Percentiles rank a stretch among this genome's conserved stretches.
phyloP scores from a whole-genome alignment of 2,797 vertebrate genomes.

The Chiloscyllium punctatum region DNA sequence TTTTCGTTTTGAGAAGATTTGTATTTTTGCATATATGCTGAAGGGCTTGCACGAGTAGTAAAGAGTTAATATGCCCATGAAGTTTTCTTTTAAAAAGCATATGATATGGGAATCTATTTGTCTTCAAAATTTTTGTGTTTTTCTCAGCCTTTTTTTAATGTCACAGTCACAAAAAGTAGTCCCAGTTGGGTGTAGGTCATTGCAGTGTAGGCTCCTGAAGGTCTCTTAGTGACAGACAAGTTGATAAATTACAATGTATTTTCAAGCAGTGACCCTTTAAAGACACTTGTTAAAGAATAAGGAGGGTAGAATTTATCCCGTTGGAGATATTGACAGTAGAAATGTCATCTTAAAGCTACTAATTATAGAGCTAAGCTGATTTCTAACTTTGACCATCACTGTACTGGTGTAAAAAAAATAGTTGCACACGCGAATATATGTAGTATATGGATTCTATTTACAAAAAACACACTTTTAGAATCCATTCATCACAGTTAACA shows the following conservation, averaged over 20 bases:
- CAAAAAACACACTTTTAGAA: neutral
- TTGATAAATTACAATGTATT: constrained; percentile 54
- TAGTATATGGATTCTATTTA: neutral
- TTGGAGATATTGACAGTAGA: constrained; percentile 48
- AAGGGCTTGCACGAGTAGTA: neutral
- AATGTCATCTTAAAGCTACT: constrained; percentile 42
- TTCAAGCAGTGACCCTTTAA: constrained; percentile 53
- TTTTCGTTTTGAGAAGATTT: neutral
- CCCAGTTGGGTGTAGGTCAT: constrained; percentile 50
- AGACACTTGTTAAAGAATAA: constrained; percentile 50
- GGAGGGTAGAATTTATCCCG: constrained; percentile 39
- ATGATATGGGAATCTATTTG: neutral
- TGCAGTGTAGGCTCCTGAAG: constrained; percentile 53
- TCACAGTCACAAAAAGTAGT: constrained; percentile 46
- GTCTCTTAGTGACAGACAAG: constrained; percentile 52
- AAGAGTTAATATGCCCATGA: neutral
- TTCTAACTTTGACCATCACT: neutral
- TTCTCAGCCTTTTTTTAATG: neutral
- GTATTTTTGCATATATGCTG: neutral
- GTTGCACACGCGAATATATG: neutral
- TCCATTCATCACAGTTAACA: neutral
- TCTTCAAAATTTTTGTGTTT: neutral
- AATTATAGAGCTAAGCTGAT: neutral
- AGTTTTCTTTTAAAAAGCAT: neutral
- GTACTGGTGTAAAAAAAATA: neutral